Percentiles rank a stretch among this genome's conserved stretches.
Conservation (phyloP, 1,140 invertebrate genomes). For the Chrysomallon squamiferum region DNA sequence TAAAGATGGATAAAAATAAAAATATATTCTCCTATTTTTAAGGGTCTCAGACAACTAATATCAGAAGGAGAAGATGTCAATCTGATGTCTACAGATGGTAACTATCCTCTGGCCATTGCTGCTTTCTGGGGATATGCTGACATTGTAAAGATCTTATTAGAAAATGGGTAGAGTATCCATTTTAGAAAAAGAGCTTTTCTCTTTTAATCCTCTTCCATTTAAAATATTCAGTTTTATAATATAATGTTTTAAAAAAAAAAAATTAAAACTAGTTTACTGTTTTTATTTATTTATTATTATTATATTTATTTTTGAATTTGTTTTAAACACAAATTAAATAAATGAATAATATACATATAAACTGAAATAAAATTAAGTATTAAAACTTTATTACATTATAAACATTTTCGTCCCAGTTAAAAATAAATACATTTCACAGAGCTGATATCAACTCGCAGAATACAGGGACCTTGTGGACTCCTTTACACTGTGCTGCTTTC, state of each 20-base stretch:
- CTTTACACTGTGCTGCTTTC: constrained; percentile 58
- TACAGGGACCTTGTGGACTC: constrained; percentile 56
- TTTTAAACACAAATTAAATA: too few species aligned
- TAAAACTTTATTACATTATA: too few species aligned
- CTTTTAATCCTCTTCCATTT: neutral
- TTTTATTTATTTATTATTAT: too few species aligned
- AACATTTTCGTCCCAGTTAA: too few species aligned
- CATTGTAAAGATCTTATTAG: constrained; percentile 44
- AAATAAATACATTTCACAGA: constrained; percentile 44
- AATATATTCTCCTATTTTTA: constrained; percentile 1
- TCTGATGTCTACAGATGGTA: constrained; percentile 44
- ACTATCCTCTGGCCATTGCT: constrained; percentile 54
- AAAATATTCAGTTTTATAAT: neutral
- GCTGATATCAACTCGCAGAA: constrained; percentile 55
- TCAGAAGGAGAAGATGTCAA: constrained; percentile 38
- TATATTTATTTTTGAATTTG: too few species aligned
- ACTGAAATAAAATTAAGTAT: too few species aligned
- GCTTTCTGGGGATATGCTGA: constrained; percentile 61
- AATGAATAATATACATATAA: too few species aligned
- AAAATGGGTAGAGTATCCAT: constrained; percentile 31
- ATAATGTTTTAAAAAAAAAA: too few species aligned
- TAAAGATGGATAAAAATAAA: too few species aligned
- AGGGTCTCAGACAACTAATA: constrained; percentile 36
- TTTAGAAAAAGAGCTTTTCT: neutral
- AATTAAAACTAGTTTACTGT: too few species aligned